Evolutionary conservation across 2,113 vertebrate genomes (phyloP).

Genomic region (Trinectes maculatus): DNA sequence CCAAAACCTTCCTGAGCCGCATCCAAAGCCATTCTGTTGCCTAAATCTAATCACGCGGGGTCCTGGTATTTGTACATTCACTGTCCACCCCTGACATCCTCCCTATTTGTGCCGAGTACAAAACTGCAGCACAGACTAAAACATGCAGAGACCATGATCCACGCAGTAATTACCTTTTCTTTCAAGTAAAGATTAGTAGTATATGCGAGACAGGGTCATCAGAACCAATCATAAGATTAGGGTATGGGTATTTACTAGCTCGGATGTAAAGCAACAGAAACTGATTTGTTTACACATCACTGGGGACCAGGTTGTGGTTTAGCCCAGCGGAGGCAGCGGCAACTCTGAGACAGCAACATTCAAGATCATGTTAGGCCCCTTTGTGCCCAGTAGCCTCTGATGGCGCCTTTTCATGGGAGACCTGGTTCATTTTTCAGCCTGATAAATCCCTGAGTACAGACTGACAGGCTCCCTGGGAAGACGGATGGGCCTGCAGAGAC

Average conservation of each 20-base stretch:
- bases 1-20: too few relatives aligned
- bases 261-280: background rate
- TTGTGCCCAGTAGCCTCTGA: constrained; percentile 28
- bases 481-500: constrained; percentile 62
- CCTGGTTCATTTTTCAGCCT: constrained; percentile 50
- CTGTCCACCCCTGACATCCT: background rate
- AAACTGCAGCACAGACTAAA: background rate
- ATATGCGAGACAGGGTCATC: background rate
- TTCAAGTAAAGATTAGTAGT: background rate
- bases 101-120: background rate
- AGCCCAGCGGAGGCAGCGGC: background rate
- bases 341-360: constrained; percentile 15
- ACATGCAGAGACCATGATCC: background rate
- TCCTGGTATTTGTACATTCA: background rate
- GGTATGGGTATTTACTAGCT: background rate
- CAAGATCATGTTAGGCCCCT: constrained; percentile 17
- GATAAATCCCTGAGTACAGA: constrained; percentile 59
- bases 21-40: background rate
- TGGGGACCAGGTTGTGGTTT: background rate
- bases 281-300: background rate
- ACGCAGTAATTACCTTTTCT: background rate
- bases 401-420: constrained; percentile 43
- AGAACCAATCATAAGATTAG: background rate
- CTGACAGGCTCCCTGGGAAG: constrained; percentile 66
- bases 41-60: background rate